Evolutionary conservation across 2,888 invertebrate species (phyloP), one percentile per base, ranked within the genome.

Genomic region (Punctoribates punctum): DNA sequence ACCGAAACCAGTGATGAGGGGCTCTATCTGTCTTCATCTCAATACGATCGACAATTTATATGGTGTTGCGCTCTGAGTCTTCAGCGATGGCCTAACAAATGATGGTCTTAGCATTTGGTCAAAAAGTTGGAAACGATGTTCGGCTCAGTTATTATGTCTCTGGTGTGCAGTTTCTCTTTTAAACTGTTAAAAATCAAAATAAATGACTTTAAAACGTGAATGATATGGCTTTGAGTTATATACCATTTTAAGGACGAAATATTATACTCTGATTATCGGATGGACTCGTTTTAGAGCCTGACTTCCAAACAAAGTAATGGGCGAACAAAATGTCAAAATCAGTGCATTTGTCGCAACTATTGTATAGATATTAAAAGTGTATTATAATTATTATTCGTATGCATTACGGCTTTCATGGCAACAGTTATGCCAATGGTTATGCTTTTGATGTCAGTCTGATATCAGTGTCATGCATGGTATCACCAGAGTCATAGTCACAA

Each of bases 111-210:
- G 57, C 25, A 65, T 65, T 65, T 11, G 34, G 65, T 27, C 34
- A 65, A 65, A 65, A 6, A 65, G 0, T 8, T 1, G 27, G 29
- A 3, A 20, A 34, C 34, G 34, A 34, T 34, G n/a, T 13, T 70
- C 20, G 23, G 23, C 73, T 73, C 48, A 23, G 15, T 17, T 38
- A 5, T 29, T 72, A 5, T 72, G 25, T 57, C 57, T 73, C 73
- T 73, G 5, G 54, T 51, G 51, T 25, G 23, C 38, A 70, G 20
- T 70, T 70, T 70, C 60, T 42, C 70, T 70, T 42, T 23, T 42
- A 70, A 70, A 42, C 20, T 70, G 70, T 70, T 70, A 6, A 70
- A 70, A 70, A 70, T 70, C 38, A 70, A 42, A 70, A 70, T 70
- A 70, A 70, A 70, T 70, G 38, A 70, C 70, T 70, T 65, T 65